phyloP scores from a whole-genome alignment of 2,797 vertebrate species.

The Uromys caudimaculatus region DNA sequence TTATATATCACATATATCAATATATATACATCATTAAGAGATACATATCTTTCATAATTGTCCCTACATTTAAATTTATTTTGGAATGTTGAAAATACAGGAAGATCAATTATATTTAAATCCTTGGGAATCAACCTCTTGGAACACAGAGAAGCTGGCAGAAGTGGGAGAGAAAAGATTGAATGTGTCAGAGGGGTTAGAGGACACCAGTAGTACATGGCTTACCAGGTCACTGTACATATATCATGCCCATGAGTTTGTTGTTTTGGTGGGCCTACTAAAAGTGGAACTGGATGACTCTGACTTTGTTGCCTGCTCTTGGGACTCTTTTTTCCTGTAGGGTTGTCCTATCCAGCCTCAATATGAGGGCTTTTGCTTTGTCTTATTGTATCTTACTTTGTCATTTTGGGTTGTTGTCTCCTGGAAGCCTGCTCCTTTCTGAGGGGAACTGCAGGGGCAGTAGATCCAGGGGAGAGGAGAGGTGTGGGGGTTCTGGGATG shows the following conservation, averaged over 20 bases:
- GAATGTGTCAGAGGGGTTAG: no score
- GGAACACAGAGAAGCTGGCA: not conserved
- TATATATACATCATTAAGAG: not conserved
- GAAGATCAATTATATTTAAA: slow-evolving; percentile 11
- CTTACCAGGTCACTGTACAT: not conserved
- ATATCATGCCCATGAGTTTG: no score
- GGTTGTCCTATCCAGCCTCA: not conserved
- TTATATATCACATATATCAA: not conserved
- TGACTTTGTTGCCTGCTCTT: not conserved
- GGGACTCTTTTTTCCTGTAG: not conserved
- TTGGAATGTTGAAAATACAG: not conserved
- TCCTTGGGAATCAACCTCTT: not conserved
- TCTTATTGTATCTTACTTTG: not conserved
- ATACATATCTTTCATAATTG: not conserved
- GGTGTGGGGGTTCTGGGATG: no score
- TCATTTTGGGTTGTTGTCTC: not conserved
- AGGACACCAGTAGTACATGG: not conserved
- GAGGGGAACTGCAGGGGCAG: not conserved
- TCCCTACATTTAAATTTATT: slow-evolving; percentile 9
- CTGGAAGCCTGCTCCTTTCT: not conserved
- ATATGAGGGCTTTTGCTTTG: not conserved
- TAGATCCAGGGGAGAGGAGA: not conserved
- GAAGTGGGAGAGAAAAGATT: not conserved
- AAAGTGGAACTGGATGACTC: not conserved
- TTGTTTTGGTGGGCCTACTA: not conserved